Percentiles rank a stretch among this genome's conserved stretches.
Conservation (phyloP, 64 coral and sea anemone genomes). For the Trachythela sp. region DNA sequence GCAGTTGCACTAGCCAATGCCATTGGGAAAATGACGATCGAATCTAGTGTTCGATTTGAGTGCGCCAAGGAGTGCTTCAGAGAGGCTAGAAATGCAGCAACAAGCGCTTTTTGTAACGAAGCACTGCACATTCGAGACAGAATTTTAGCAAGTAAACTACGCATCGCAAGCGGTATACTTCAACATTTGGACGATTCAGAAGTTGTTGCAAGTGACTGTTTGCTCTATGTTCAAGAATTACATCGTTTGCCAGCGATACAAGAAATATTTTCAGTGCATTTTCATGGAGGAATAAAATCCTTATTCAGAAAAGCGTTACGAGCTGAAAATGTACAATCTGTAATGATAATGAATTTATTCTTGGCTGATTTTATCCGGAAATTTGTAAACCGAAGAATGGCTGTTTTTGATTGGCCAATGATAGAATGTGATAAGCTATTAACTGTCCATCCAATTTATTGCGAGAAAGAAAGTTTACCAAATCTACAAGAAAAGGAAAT, state of each 20-base stretch:
- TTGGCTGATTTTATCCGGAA: neutral
- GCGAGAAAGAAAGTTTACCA: neutral
- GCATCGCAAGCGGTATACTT: neutral
- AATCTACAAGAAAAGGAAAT: neutral
- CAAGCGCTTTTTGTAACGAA: neutral
- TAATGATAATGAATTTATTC: neutral
- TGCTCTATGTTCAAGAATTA: neutral
- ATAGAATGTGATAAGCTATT: neutral
- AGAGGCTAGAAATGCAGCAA: neutral
- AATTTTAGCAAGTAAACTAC: neutral
- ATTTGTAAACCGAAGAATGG: neutral
- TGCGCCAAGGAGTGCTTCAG: neutral
- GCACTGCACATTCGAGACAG: neutral
- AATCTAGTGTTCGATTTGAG: neutral
- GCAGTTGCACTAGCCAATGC: neutral
- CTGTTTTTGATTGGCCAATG: neutral
- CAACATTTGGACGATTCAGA: neutral
- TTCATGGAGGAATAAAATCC: neutral
- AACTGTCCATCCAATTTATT: neutral
- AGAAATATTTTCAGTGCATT: neutral
- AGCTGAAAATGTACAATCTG: neutral
- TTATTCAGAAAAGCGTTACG: neutral
- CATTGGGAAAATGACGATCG: no score
- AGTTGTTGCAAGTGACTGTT: neutral
- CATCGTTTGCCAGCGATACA: neutral